phyloP scores from a whole-genome alignment of 2,797 vertebrate genomes.

The Sciurus vulgaris region DNA sequence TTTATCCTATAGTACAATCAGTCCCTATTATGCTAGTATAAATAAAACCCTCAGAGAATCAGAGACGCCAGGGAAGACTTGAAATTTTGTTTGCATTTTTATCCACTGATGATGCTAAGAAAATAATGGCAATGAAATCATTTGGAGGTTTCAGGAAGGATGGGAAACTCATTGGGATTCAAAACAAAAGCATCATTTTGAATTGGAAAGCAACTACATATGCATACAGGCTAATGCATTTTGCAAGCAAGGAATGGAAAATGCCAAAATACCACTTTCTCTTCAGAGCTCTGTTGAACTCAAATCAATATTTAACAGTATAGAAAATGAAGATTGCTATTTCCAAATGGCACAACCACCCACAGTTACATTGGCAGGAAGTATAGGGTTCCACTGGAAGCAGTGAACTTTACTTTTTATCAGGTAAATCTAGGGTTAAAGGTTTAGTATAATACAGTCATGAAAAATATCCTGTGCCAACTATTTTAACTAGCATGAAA shows the following conservation, averaged over 20 bases:
- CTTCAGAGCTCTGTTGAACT: slow-evolving; percentile 59
- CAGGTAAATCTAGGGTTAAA: neutral
- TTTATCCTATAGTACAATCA: slow-evolving; percentile 70
- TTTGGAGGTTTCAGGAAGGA: slow-evolving; percentile 58
- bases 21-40: slow-evolving; percentile 67
- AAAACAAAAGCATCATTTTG: slow-evolving; percentile 68
- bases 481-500: slow-evolving; percentile 64
- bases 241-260: slow-evolving; percentile 73
- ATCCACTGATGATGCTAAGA: slow-evolving; percentile 74
- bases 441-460: slow-evolving; percentile 28
- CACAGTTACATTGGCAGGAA: slow-evolving; percentile 37
- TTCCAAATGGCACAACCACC: slow-evolving; percentile 27
- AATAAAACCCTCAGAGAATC: slow-evolving; percentile 73
- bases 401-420: neutral
- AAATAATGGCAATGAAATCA: slow-evolving; percentile 56
- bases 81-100: slow-evolving; percentile 82
- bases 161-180: slow-evolving; percentile 68
- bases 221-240: slow-evolving; percentile 50
- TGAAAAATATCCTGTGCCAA: neutral
- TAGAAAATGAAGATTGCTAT: slow-evolving; percentile 2
- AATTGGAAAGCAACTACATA: slow-evolving; percentile 60
- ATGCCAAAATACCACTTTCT: slow-evolving; percentile 69
- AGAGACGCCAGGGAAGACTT: slow-evolving; percentile 63
- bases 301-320: slow-evolving; percentile 43
- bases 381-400: slow-evolving; percentile 6